Evolutionary conservation across 2,113 vertebrate genomes (phyloP).

Genomic region (Eupsittula cactorum): DNA sequence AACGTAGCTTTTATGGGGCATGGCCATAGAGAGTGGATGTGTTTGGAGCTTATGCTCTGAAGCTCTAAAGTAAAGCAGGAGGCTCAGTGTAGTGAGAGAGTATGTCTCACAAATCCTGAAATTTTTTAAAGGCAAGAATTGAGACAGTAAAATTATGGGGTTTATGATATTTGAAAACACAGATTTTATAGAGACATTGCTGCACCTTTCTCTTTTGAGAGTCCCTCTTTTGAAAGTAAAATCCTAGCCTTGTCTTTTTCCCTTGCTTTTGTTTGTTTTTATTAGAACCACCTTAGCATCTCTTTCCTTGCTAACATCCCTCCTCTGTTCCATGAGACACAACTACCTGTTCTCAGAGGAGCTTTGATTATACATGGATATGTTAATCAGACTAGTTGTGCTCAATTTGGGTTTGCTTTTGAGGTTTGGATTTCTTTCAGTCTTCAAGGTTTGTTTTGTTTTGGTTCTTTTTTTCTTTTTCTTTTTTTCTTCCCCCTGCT

Average conservation of each 20-base stretch:
- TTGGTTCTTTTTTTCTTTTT: not conserved
- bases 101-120: not conserved
- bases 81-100: not conserved
- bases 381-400: conserved; percentile 3
- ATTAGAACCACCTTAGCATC: not conserved
- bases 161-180: not conserved
- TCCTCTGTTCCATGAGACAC: not conserved
- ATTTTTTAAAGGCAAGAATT: not conserved
- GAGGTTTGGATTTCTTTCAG: not conserved
- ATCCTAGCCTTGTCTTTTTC: not conserved
- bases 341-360: not conserved
- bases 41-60: not conserved
- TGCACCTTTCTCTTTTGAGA: not conserved
- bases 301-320: not conserved
- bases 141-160: not conserved
- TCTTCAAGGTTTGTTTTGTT: not conserved
- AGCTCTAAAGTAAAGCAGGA: not conserved
- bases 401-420: conserved; percentile 21
- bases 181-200: not conserved
- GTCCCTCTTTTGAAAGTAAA: not conserved
- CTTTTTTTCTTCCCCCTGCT: too few species aligned
- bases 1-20: rapidly evolving
- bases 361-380: not conserved
- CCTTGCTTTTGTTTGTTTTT: not conserved
- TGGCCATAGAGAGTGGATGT: not conserved